Base-by-base conservation (phyloP, 2,113 vertebrate genomes). In the Leuciscus idus region DNA sequence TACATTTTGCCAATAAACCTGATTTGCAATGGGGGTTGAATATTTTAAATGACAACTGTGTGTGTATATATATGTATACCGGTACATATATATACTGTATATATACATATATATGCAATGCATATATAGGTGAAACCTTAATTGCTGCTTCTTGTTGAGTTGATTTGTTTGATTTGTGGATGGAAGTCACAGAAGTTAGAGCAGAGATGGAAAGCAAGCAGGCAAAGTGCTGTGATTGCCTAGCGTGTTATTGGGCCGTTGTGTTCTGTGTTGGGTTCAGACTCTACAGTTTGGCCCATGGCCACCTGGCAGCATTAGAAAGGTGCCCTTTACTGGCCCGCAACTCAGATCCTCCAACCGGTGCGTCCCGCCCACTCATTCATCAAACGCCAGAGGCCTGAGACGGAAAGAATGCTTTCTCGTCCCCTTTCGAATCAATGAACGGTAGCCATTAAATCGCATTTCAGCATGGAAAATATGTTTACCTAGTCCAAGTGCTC, bases 251-350 rank as follows among this genome's bases (percentile, higher is more conserved):
- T 92, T 92, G 91, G 88, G 88, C 89, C 82, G 36, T 92, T 92
- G 93, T 94, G 90, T 93, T 92, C 94, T 95, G 95, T 85, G 23
- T 92, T 92, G 93, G 94, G 90, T 93, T 91, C 94, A 95, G 95
- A 96, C 95, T 95, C 86, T 81, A 19, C 70, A 94, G 94, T 87
- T 94, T 95, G 95, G 95, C 95, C 80, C 73, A 0, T 17, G 85
- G 93, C 95, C 95, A 95, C 93, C 90, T 95, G 95, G 95, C 95
- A 96, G 88, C 90, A 91, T 93, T 94, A 95, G 91, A 95, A 96
- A 96, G 95, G 95, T 95, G 94, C 94, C 94, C 94, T 93, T 85
- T 92, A 91, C 93, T 94, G 94, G 93, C 92, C 94, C 90, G 85
- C 90, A 90, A 92, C 92, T 87, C 91, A 91, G 92, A 92, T 91